Conservation (phyloP, 2,797 vertebrate genomes). For the Melanotaenia pygmaea region DNA sequence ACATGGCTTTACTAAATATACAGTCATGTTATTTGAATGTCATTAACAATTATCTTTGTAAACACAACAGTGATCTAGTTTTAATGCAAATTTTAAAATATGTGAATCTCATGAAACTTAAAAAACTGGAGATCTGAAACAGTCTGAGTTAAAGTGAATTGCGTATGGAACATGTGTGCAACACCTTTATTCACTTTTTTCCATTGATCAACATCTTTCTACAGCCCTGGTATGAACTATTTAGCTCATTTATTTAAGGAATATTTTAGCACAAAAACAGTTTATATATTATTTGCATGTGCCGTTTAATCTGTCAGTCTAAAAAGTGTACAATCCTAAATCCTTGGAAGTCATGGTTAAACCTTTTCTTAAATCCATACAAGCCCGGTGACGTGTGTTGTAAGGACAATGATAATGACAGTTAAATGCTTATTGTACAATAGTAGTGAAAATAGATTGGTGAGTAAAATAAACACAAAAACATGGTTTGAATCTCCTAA, state of each 20-base stretch:
- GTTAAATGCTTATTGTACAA: constrained; percentile 26
- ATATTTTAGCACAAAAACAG: constrained; percentile 8
- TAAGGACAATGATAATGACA: constrained; percentile 18
- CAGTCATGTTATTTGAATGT: constrained; percentile 25
- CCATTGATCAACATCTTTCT: not conserved
- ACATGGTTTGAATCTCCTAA: not conserved
- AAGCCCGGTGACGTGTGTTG: constrained; percentile 17
- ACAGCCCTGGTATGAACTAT: not conserved
- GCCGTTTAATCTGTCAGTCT: constrained; percentile 21
- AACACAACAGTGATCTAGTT: constrained; percentile 10
- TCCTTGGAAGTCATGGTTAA: constrained; percentile 14
- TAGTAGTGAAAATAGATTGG: constrained; percentile 1
- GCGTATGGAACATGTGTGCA: not conserved
- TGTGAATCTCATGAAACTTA: not conserved
- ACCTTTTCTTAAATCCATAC: constrained; percentile 16
- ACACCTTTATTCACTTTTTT: not conserved
- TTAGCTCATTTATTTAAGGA: constrained; percentile 7
- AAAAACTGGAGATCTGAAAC: not conserved
- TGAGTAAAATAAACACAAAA: constrained; percentile 20
- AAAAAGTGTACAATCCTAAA: constrained; percentile 2
- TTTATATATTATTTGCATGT: constrained; percentile 4
- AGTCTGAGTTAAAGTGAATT: not conserved
- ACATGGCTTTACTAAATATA: constrained; percentile 28
- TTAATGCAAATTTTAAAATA: not conserved
- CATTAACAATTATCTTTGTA: constrained; percentile 17